Conservation (phyloP, 2,113 vertebrate species). For the Lophochroa leadbeateri region DNA sequence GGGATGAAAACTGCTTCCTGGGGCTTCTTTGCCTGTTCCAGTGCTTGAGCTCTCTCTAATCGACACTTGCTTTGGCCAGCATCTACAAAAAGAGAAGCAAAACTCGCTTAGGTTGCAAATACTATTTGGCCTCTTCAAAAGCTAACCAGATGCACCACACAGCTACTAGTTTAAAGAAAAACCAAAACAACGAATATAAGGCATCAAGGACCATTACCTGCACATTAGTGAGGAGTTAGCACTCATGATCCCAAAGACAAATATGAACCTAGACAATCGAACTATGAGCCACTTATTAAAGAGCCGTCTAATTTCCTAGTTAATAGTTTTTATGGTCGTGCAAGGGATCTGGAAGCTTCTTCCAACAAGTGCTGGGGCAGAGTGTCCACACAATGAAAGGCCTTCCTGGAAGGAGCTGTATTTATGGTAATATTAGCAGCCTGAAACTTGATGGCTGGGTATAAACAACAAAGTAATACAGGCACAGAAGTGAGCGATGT, state of each 20-base stretch:
- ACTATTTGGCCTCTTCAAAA: background rate
- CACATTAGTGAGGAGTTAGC: background rate
- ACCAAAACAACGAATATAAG: background rate
- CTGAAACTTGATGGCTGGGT: background rate
- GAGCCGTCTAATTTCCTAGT: background rate
- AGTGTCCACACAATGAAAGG: background rate
- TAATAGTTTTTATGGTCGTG: background rate
- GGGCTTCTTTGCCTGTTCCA: constrained; percentile 90
- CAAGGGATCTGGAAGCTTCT: background rate
- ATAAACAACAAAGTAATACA: background rate
- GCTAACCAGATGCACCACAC: background rate
- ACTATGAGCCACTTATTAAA: background rate
- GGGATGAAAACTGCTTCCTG: constrained; percentile 96
- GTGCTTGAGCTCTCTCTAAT: constrained; percentile 87
- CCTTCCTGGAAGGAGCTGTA: background rate
- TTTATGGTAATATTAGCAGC: background rate
- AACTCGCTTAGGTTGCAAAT: background rate
- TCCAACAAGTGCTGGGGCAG: background rate
- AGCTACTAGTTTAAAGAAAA: rapidly evolving
- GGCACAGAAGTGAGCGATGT: background rate
- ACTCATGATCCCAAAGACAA: background rate
- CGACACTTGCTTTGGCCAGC: constrained; percentile 92
- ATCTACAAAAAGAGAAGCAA: constrained; percentile 73
- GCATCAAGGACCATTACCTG: background rate
- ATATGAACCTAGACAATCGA: background rate